Percentiles rank a stretch among this genome's conserved stretches.
Conservation (phyloP, 2,113 vertebrate genomes). For the Eurystomus gularis region DNA sequence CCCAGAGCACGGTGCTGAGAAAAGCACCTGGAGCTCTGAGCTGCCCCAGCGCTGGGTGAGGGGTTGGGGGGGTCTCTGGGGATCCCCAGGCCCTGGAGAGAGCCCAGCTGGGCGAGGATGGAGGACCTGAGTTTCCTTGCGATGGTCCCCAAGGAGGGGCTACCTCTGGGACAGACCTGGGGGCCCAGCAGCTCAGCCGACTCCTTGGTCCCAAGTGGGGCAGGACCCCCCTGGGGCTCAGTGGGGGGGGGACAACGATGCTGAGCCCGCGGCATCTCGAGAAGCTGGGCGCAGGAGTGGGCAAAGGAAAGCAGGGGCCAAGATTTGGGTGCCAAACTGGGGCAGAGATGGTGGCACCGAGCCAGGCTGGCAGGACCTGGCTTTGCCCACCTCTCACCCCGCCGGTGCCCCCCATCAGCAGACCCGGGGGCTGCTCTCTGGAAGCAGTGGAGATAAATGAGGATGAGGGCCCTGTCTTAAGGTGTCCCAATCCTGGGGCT, state of each 20-base stretch:
- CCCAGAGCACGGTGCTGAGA: rapidly evolving
- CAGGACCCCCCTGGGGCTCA: rapidly evolving
- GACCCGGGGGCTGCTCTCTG: neutral
- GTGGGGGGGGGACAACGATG: too few relatives aligned
- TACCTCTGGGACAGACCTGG: neutral
- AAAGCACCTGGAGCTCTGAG: neutral
- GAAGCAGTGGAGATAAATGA: neutral
- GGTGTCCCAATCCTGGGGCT: neutral
- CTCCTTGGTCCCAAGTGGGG: rapidly evolving
- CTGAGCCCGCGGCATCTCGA: rapidly evolving
- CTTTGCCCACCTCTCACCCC: neutral
- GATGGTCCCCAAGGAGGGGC: neutral
- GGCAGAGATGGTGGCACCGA: neutral
- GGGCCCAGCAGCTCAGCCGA: rapidly evolving
- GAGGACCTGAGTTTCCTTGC: neutral
- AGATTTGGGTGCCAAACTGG: too few relatives aligned
- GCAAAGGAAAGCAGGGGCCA: neutral
- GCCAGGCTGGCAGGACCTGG: neutral
- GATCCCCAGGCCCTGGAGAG: rapidly evolving
- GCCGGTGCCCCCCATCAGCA: too few relatives aligned
- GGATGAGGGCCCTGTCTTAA: too few relatives aligned
- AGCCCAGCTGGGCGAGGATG: neutral
- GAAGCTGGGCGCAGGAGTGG: neutral
- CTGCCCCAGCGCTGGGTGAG: neutral
- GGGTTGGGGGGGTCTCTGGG: neutral